Base-by-base conservation (phyloP, 2,113 vertebrate genomes). In the Sylvietta virens region DNA sequence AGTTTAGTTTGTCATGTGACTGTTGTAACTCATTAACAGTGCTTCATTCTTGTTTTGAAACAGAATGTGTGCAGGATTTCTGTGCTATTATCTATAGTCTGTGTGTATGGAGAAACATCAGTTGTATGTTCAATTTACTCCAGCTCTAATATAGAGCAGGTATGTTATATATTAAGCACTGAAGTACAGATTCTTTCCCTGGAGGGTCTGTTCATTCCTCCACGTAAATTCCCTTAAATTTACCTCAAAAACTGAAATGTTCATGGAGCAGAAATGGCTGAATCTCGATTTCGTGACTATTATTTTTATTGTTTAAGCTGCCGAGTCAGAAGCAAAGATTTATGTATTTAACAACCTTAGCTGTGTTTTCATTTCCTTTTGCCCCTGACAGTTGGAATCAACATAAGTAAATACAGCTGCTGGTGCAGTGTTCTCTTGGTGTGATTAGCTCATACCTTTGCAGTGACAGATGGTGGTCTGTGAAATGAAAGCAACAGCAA, bases 401-500 rank as follows among this genome's bases (percentile, higher is more conserved):
- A 8, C 0, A 0, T 60, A 60, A 57, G 61, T 79, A 79, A 76
- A 79, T 47, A 26, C 28, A 93, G 31, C 37, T 84, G 61, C 27
- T 79, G 39, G 21, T 96, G 58, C 95, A 90, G 35, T 86, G 90
- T 81, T 95, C 83, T 65, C 70, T 71, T 73, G 17, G 72, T 92
- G 66, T 82, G 73, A 92, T 94, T 88, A 91, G 87, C 72, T 86
- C 77, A 91, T 96, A 79, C 2, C 4, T 86, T 92, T 91, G 67
- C 86, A 86, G 69, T 97, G 94, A 92, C 93, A 95, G 61, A 51
- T 92, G 92, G 80, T 53, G 64, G 56, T 92, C 83, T 77, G 77
- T 74, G 91, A 97, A 97, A 81, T 86, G 92, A 94, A 95, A 97
- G 81, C 67, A 93, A 72, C 62, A 86, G 90, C 83, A 93, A 56